These are phyloP conservation scores for Isichthys henryi DNA, from an alignment of 2,113 vertebrate genomes.

Conservation along the genomic window DNA sequence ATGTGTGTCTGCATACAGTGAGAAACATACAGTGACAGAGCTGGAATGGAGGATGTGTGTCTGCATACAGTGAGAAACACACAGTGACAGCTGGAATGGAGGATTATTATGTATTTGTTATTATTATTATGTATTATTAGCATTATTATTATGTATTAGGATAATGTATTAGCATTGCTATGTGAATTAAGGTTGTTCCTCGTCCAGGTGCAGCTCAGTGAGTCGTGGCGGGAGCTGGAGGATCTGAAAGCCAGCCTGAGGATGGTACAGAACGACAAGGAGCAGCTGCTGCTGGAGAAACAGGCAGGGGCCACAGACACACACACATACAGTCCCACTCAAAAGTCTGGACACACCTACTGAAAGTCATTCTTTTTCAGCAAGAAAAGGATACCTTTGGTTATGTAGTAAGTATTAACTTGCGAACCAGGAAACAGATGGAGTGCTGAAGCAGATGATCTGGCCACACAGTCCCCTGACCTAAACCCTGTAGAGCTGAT, in stretches of 20 bases:
- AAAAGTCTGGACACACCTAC: background rate
- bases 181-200: slow-evolving; percentile 12
- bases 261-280: slow-evolving; percentile 79
- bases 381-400: background rate
- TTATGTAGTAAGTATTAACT: background rate
- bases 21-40: background rate
- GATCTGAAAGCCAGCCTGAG: slow-evolving; percentile 75
- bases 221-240: slow-evolving; percentile 72
- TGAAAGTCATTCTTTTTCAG: background rate
- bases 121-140: background rate
- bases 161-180: slow-evolving; percentile 3
- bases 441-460: background rate
- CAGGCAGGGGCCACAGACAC: slow-evolving; percentile 50
- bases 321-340: background rate
- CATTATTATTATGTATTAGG: background rate
- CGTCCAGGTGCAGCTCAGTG: slow-evolving; percentile 74
- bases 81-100: background rate
- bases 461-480: background rate
- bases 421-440: background rate
- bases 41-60: background rate
- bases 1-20: background rate
- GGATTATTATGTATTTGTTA: too few species aligned
- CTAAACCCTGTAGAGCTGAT: background rate
- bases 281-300: slow-evolving; percentile 69
- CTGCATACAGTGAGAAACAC: background rate